Base-by-base conservation (phyloP, 37 sponge, comb jelly and placozoan species). In the Agelas oroides region DNA sequence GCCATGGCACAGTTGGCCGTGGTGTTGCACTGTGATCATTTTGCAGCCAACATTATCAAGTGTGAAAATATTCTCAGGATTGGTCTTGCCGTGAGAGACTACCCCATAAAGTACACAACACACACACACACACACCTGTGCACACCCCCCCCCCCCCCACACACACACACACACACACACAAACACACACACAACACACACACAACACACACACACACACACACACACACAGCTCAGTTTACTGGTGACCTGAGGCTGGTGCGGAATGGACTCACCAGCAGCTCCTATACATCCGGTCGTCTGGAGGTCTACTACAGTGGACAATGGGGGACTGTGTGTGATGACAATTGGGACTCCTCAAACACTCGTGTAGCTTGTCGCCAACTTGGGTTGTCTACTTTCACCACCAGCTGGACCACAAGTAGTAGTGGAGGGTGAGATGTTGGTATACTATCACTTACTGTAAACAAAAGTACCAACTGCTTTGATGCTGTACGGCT, bases 1-100 rank as follows among this genome's bases (percentile, higher is more conserved):
- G 93, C 76, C 1, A 67, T 80, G 53, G 93, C 88, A 15, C 89
- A 88, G 77, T 92, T 92, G 73, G 59, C 76, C 18, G 46, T 76
- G 16, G 72, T 85, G 5, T 31, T 81, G 14, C 54, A 53, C 40
- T 34, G 60, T 15, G 76, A 84, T 1, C 80, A 80, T 75, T 92
- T 71, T 76, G 59, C 84, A 5, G 80, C 78, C 16, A 88, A 88
- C 65, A 63, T 92, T 35, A 34, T 83, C 40, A 75, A 84, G 23
- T 33, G 56, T 14, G 59, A 74, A 30, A 85, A 88, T 55, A 84
- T n/a, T 13, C 64, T 92, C 1, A 23, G 75, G 59, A 71, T 92
- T 69, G 93, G 93, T n/a, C 62, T 92, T 20, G 93, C 86, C 2
- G 65, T 65, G 16, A 61, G 53, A 28, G 86, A 88, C 77, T 92